These are phyloP conservation scores for Eospalax fontanierii DNA, from an alignment of 2,797 vertebrate species.

Conservation along the genomic window DNA sequence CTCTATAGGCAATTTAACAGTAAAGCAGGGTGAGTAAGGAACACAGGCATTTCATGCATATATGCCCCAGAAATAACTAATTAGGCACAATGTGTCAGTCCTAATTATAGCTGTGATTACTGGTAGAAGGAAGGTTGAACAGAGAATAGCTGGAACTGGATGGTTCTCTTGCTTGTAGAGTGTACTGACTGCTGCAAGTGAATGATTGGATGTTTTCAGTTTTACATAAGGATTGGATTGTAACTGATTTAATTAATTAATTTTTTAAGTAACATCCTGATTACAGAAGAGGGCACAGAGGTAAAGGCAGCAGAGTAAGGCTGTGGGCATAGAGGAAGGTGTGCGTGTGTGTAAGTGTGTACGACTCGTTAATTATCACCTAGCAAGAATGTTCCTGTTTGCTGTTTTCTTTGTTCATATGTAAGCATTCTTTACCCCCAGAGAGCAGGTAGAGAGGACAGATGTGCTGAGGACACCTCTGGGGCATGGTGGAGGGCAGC, in stretches of 20 bases:
- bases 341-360: no score
- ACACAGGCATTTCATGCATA: slow-evolving; percentile 76
- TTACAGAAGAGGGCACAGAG: slow-evolving; percentile 61
- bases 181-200: slow-evolving; percentile 38
- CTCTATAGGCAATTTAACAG: slow-evolving; percentile 78
- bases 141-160: slow-evolving; percentile 57
- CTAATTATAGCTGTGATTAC: slow-evolving; percentile 81
- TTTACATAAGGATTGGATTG: slow-evolving; percentile 64
- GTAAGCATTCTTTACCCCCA: not conserved
- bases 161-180: slow-evolving; percentile 58
- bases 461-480: not conserved
- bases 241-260: slow-evolving; percentile 46
- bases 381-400: not conserved
- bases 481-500: not conserved
- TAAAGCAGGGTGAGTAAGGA: slow-evolving; percentile 75
- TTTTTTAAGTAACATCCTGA: slow-evolving; percentile 47
- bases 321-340: slow-evolving; percentile 19
- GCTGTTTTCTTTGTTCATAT: not conserved
- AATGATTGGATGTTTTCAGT: slow-evolving; percentile 67
- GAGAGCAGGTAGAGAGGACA: not conserved
- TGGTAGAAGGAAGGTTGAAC: slow-evolving; percentile 74
- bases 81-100: slow-evolving; percentile 65
- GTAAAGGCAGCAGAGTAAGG: not conserved
- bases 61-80: slow-evolving; percentile 82
- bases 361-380: not conserved